Percentiles rank a stretch among this genome's conserved stretches.
Evolutionary conservation across 2,113 vertebrate species (phyloP).

Genomic region (Megaceryle maxima): DNA sequence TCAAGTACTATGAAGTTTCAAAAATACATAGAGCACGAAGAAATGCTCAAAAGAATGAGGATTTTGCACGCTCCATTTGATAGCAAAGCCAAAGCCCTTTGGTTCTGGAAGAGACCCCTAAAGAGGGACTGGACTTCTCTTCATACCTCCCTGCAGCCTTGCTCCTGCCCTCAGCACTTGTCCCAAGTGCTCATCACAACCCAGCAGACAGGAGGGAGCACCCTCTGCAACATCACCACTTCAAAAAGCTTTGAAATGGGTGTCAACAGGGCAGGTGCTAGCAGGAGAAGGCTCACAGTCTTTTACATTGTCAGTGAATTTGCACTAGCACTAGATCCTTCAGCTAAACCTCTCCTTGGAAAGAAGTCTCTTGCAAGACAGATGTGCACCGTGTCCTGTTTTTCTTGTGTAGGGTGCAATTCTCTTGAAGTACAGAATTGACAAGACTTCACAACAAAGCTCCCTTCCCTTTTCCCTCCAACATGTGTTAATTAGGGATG

Average conservation of each 20-base stretch:
- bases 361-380: neutral
- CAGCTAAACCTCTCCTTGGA: neutral
- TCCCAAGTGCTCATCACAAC: accelerated
- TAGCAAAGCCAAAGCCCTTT: neutral
- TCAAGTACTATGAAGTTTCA: neutral
- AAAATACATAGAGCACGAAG: neutral
- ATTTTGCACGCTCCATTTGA: neutral
- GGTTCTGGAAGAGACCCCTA: neutral
- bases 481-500: neutral
- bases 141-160: neutral
- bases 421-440: neutral
- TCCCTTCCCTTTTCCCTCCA: neutral
- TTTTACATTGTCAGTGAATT: neutral
- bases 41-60: neutral
- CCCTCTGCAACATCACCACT: neutral
- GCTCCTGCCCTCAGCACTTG: too few species aligned
- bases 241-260: neutral
- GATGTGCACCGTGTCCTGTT: neutral
- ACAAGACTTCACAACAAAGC: neutral
- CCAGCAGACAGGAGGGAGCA: neutral
- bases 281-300: neutral
- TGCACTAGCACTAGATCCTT: neutral
- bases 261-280: neutral
- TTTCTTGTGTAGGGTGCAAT: neutral
- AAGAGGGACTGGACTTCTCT: neutral